Evolutionary conservation across 92 coral and sea anemone species (phyloP).

Genomic region (Palythoa grandis): DNA sequence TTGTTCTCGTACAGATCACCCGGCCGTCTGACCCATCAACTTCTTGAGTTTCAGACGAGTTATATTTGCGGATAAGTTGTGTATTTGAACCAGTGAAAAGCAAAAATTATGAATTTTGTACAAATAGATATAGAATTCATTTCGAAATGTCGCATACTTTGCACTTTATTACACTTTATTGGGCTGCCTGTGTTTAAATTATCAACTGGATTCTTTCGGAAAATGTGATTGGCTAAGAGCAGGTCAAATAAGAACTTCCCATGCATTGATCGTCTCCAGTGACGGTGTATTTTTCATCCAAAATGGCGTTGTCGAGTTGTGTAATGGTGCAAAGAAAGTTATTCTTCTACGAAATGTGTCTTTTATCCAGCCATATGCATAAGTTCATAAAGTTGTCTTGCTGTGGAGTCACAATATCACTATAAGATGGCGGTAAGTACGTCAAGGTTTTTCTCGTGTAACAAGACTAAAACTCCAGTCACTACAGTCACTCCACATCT

Average conservation of each 20-base stretch:
- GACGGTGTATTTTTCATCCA: neutral
- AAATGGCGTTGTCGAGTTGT: slow-evolving; percentile 12
- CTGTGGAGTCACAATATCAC: slow-evolving; percentile 94
- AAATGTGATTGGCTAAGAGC: slow-evolving; percentile 8
- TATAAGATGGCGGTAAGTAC: slow-evolving; percentile 91
- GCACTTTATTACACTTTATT: too few species aligned
- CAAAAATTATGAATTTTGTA: too few species aligned
- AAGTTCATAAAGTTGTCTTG: slow-evolving; percentile 52
- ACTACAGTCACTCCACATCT: too few species aligned
- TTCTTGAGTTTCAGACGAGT: too few species aligned
- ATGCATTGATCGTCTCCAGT: neutral
- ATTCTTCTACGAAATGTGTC: slow-evolving; percentile 32
- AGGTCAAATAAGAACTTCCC: neutral
- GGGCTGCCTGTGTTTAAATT: neutral
- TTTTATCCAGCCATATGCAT: slow-evolving; percentile 54
- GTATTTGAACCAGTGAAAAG: too few species aligned
- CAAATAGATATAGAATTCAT: too few species aligned
- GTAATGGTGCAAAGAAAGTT: neutral
- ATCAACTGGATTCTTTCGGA: neutral
- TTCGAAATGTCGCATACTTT: too few species aligned
- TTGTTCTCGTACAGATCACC: too few species aligned
- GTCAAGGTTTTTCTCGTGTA: neutral
- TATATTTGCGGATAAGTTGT: too few species aligned
- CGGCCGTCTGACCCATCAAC: too few species aligned
- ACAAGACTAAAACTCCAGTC: too few species aligned